Evolutionary conservation across 2,888 invertebrate genomes (phyloP).

Genomic region (Drosophila lutescens): DNA sequence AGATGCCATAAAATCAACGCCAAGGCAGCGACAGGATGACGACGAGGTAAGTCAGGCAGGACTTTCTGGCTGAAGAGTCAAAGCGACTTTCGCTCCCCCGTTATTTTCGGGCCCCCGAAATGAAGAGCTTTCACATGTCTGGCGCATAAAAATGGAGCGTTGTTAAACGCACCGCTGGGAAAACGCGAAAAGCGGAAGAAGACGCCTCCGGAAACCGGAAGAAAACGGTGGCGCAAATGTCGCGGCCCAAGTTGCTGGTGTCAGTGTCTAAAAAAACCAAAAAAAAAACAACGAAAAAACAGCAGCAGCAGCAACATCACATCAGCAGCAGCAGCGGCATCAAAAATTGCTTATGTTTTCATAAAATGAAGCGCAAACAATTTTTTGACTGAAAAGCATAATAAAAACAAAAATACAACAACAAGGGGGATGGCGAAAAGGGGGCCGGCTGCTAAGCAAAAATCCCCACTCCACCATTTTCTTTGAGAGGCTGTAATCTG

Average conservation of each 20-base stretch:
- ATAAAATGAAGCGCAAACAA: slow-evolving; percentile 80
- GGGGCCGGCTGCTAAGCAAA: slow-evolving; percentile 30
- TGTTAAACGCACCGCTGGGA: slow-evolving; percentile 78
- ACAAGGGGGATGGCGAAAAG: slow-evolving; percentile 10
- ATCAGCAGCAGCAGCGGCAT: slow-evolving; percentile 39
- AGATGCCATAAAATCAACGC: slow-evolving; percentile 76
- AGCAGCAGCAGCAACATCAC: slow-evolving; percentile 34
- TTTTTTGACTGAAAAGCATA: slow-evolving; percentile 77
- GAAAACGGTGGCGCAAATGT: slow-evolving; percentile 41
- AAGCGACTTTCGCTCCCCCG: slow-evolving; percentile 24
- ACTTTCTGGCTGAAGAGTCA: slow-evolving; percentile 24
- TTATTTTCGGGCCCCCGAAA: slow-evolving; percentile 37
- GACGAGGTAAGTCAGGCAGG: slow-evolving; percentile 75
- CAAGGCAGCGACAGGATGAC: slow-evolving; percentile 63
- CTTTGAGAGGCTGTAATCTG: slow-evolving; percentile 73
- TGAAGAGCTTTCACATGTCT: slow-evolving; percentile 78
- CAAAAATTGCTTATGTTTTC: slow-evolving; percentile 79
- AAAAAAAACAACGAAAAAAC: slow-evolving; percentile 18
- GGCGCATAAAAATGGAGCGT: slow-evolving; percentile 78
- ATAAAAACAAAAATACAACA: slow-evolving; percentile 60
- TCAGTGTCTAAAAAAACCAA: slow-evolving; percentile 59
- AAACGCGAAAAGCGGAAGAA: slow-evolving; percentile 39
- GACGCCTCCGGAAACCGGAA: slow-evolving; percentile 31
- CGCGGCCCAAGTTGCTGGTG: slow-evolving; percentile 69
- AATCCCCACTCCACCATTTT: slow-evolving; percentile 34